A percentile compares a stretch with the other conserved stretches of the same genome.
Evolutionary conservation across 2,113 vertebrate species (phyloP).

Genomic region (Gila orcuttii): DNA sequence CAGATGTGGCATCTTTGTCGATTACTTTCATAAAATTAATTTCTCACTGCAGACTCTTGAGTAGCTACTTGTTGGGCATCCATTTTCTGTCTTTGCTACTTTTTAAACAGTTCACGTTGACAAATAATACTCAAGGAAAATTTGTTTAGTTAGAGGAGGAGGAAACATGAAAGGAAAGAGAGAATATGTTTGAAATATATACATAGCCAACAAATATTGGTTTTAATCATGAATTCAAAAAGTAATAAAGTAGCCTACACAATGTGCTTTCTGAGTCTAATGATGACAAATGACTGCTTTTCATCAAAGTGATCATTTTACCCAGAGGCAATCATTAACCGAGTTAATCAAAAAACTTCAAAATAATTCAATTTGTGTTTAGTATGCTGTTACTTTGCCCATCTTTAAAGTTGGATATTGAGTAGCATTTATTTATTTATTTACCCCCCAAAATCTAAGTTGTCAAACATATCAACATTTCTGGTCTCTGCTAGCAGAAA

Average conservation of each 20-base stretch:
- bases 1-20: constrained; percentile 40
- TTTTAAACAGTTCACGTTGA: constrained; percentile 44
- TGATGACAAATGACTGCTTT: constrained; percentile 9
- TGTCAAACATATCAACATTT: neutral
- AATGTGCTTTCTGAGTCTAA: neutral
- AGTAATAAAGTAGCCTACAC: neutral
- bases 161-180: neutral
- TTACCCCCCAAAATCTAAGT: neutral
- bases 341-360: neutral
- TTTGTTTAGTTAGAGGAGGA: constrained; percentile 16
- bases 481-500: neutral
- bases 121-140: constrained; percentile 18
- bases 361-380: neutral
- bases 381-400: neutral
- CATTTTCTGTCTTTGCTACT: constrained; percentile 48
- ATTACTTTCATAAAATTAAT: constrained; percentile 47
- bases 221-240: neutral
- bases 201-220: neutral
- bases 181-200: neutral
- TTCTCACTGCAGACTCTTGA: constrained; percentile 43
- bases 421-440: neutral
- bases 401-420: constrained; percentile 1
- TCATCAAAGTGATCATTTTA: neutral
- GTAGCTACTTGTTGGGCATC: constrained; percentile 2
- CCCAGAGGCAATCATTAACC: neutral